Conservation (phyloP, 2,113 vertebrate species). For the Emydura subglobosa region DNA sequence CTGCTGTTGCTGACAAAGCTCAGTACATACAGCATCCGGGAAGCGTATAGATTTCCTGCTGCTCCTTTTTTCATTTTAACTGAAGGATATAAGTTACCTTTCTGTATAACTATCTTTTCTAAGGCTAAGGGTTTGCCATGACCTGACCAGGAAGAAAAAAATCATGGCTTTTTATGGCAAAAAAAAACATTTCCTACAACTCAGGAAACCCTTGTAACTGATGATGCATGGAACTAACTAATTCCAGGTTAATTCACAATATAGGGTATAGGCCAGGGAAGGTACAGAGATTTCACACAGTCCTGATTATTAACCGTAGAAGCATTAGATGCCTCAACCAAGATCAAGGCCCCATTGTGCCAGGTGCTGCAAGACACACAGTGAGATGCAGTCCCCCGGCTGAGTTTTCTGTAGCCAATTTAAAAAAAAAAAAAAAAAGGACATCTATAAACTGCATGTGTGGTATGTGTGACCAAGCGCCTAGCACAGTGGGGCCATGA, state of each 20-base stretch:
- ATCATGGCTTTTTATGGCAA: background rate
- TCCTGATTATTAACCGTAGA: background rate
- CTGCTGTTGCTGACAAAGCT: background rate
- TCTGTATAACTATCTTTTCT: background rate
- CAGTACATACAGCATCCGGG: accelerated
- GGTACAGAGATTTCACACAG: background rate
- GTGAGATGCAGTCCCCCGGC: background rate
- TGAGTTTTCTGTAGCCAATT: background rate
- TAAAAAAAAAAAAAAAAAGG: background rate
- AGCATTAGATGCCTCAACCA: background rate
- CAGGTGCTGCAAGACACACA: background rate
- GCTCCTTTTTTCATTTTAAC: background rate
- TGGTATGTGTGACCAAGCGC: background rate
- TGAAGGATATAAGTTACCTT: background rate
- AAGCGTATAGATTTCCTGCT: background rate
- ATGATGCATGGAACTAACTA: background rate
- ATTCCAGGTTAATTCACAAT: background rate
- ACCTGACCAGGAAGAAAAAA: background rate
- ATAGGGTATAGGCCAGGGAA: accelerated
- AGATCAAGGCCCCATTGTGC: background rate
- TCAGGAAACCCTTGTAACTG: background rate
- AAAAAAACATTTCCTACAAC: background rate
- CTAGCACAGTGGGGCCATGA: background rate
- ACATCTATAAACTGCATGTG: background rate
- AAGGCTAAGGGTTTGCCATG: background rate